A percentile compares a stretch with the other conserved stretches of the same genome.
Evolutionary conservation across 2,797 vertebrate genomes (phyloP).

Genomic region (Oryzias sinensis): DNA sequence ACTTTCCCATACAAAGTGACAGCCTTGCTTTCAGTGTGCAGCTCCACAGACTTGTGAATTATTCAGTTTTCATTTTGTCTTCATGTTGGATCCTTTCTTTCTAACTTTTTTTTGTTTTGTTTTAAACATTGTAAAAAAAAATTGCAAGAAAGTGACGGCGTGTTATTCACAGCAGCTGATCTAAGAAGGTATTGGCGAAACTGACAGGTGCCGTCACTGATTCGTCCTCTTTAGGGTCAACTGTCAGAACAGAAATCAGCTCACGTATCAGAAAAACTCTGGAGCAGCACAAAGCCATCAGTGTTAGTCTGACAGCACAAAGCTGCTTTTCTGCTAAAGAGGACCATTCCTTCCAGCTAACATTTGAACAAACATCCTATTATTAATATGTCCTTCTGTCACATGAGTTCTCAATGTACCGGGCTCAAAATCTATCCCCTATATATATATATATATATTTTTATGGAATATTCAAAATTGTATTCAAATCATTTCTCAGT

Average conservation of each 20-base stretch:
- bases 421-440: not conserved
- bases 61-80: constrained; percentile 1
- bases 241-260: constrained; percentile 30
- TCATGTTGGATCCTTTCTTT: not conserved
- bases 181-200: constrained; percentile 32
- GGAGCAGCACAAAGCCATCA: constrained; percentile 40
- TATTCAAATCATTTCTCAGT: constrained; percentile 30
- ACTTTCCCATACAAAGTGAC: not conserved
- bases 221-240: constrained; percentile 38
- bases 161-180: constrained; percentile 20
- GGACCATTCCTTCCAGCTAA: not conserved
- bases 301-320: constrained; percentile 16
- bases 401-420: not conserved
- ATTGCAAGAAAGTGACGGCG: constrained; percentile 5
- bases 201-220: constrained; percentile 46
- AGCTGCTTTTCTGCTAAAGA: constrained; percentile 13
- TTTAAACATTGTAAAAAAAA: no score
- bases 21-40: not conserved
- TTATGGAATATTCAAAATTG: constrained; percentile 41
- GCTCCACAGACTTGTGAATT: not conserved
- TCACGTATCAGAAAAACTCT: constrained; percentile 49
- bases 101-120: not conserved
- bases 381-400: not conserved
- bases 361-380: constrained; percentile 1
- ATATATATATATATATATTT: not conserved